Percentiles rank a stretch among this genome's conserved stretches.
These are phyloP conservation scores for Bombus terrestris DNA, from an alignment of 1,140 invertebrate genomes.

Conservation along the genomic window DNA sequence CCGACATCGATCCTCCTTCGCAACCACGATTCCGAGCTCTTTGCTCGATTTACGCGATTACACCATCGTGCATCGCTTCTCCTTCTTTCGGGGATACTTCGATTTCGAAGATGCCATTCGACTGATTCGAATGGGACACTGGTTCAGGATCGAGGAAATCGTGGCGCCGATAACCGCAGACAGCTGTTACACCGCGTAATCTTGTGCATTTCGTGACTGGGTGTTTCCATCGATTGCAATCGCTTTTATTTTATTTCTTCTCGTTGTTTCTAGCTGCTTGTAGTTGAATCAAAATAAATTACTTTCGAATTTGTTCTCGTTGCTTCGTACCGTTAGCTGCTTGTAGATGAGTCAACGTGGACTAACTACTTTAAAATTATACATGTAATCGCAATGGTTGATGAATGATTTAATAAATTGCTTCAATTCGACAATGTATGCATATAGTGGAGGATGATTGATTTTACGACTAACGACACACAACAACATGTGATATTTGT, in stretches of 20 bases:
- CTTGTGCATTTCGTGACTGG: neutral
- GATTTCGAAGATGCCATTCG: neutral
- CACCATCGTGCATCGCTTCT: neutral
- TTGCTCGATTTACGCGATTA: neutral
- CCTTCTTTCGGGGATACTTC: neutral
- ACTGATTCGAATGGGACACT: too few relatives aligned
- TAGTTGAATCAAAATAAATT: neutral
- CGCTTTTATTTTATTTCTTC: neutral
- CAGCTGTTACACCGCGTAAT: slow-evolving; percentile 47
- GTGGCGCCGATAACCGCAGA: neutral
- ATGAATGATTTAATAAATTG: neutral
- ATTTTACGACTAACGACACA: neutral
- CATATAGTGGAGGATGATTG: neutral
- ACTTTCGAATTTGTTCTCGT: neutral
- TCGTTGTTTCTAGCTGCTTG: too few relatives aligned
- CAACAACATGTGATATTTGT: slow-evolving; percentile 2
- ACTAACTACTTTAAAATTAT: neutral
- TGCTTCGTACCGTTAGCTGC: neutral
- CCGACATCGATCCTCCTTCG: neutral
- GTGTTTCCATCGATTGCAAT: neutral
- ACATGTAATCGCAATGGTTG: neutral
- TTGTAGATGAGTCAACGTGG: too few relatives aligned
- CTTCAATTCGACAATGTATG: neutral
- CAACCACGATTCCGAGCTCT: neutral
- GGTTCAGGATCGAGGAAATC: neutral